Evolutionary conservation across 1,140 invertebrate species (phyloP), one percentile per base, ranked within the genome.

Genomic region (Dreissena polymorpha): DNA sequence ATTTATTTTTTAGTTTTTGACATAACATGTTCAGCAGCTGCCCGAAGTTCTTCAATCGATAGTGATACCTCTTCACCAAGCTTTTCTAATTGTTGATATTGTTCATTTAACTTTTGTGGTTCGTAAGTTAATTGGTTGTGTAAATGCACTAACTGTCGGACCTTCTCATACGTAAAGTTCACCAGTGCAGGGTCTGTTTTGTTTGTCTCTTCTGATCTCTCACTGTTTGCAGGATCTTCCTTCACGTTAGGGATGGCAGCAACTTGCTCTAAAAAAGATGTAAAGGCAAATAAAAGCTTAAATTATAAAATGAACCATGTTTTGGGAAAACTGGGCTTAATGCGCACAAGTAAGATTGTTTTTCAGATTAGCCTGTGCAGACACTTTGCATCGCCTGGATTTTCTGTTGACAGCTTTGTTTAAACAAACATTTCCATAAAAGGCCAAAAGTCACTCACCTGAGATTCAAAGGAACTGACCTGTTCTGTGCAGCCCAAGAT

Each of bases 1-100:
- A 18, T 68, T 78, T 78, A 53, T 78, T 72, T 65, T 63, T 23
- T 71, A 16, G 78, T 55, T 29, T 50, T 63, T 78, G 53, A 53
- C 27, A 78, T 50, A 27, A 78, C 60, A 57, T 64, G n/a, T 18
- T 78, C 76, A 29, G 78, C 78, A 21, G 78, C 78, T 60, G 78
- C 39, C 29, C 64, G 70, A 0, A 80, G 60, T 80, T 80, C 68
- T 51, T 60, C 57, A n/a, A 80, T 80, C 13, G 68, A 72, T 18
- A 57, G 10, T 10, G 68, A 57, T n/a, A 80, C 69, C n/a, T 72
- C 78, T 23, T 80, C 21, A 27, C 78, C 78, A 23, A 80, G 69
- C 64, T 71, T 80, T 51, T 80, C 69, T 50, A 80, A 60, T 57
- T 80, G 51, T 7, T 71, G 18, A 72, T 80, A 80, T 39, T 63